Evolutionary conservation across 2,113 vertebrate species (phyloP), one percentile per base, ranked within the genome.

Genomic region (Saimiri boliviensis): DNA sequence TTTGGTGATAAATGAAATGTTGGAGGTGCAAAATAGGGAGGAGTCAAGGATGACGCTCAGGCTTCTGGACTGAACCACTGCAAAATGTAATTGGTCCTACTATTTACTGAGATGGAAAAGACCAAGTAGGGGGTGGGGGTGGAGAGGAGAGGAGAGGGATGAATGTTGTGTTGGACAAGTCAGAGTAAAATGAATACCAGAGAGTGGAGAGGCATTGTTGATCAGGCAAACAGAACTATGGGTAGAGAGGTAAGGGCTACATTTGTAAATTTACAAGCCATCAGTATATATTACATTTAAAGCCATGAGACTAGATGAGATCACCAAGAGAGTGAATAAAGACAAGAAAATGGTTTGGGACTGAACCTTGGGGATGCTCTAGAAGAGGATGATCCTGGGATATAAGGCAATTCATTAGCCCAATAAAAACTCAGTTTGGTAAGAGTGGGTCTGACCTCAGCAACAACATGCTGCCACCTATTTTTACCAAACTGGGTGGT

Each of bases 361-460:
- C 47, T 30, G 58, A 89, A 95, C 13, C 16, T 66, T 92, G 87
- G 35, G 12, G 52, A 85, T 70, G 68, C 86, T 60, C 81, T 84
- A 86, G 30, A 91, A 93, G 77, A 87, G 71, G 40, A 90, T 82
- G 88, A 40, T 42, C 14, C 35, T 21, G 25, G 37, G 91, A 94
- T 52, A 74, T 81, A 88, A 90, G 49, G 45, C 74, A 95, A 91
- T 93, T 76, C 54, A 71, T 92, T 94, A 89, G 56, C 25, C 52
- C 56, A 68, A 89, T 95, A 94, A 91, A 87, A 73, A 91, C 32
- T 11, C 8, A 32, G 40, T 81, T 87, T 68, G 49, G 63, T 45
- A 96, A 92, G 89, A 76, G 27, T 35, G 25, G 49, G 40, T 76
- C 58, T 83, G 83, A 91, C 27, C 63, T 73, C 21, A 9, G 84